Evolutionary conservation across 1,140 invertebrate species (phyloP).

Genomic region (Papilio helenus): DNA sequence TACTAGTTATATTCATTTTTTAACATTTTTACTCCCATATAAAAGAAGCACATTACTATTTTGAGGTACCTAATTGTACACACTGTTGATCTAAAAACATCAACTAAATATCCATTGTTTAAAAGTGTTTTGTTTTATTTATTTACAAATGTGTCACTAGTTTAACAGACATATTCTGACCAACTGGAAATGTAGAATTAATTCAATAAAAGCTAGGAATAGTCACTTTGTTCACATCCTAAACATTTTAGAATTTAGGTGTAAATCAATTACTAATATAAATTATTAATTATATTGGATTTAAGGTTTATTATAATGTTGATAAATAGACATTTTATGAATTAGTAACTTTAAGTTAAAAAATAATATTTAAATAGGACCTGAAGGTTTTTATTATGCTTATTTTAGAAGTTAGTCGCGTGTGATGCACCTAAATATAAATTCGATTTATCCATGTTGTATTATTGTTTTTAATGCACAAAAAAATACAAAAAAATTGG

Average conservation of each 20-base stretch:
- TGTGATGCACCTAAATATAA: neutral
- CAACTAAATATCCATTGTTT: neutral
- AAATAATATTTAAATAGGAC: neutral
- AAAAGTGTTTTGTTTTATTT: neutral
- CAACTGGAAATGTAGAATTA: neutral
- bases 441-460: constrained; percentile 29
- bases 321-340: constrained; percentile 16
- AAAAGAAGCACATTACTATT: neutral
- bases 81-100: too few species aligned
- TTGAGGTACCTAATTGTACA: constrained; percentile 34
- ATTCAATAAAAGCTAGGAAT: neutral
- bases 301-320: constrained; percentile 25
- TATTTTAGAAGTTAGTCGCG: constrained; percentile 20
- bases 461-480: constrained; percentile 30
- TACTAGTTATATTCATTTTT: constrained; percentile 42
- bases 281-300: constrained; percentile 1
- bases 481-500: constrained; percentile 1
- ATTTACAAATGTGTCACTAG: constrained; percentile 36
- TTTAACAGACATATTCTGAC: neutral
- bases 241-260: constrained; percentile 9
- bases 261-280: constrained; percentile 15
- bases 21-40: constrained; percentile 40
- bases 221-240: constrained; percentile 44
- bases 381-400: constrained; percentile 26
- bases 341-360: neutral